phyloP scores from a whole-genome alignment of 2,888 invertebrate species.

The Lithophane semibrunnea region DNA sequence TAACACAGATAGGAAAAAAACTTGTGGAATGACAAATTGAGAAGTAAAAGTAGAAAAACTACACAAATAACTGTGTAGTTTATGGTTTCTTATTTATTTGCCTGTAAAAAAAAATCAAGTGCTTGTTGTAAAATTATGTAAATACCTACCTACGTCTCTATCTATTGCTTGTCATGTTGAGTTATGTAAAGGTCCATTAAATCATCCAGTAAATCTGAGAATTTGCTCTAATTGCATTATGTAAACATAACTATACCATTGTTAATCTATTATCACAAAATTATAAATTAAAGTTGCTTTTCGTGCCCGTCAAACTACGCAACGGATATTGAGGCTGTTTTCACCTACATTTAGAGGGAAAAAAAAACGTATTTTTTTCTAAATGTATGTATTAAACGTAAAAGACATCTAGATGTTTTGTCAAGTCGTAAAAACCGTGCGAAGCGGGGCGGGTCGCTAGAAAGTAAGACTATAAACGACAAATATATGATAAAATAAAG shows the following conservation, averaged over 20 bases:
- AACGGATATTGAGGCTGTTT: neutral
- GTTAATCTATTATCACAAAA: neutral
- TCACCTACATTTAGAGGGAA: neutral
- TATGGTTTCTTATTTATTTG: neutral
- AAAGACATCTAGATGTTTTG: neutral
- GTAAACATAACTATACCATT: neutral
- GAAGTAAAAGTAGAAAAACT: too few relatives aligned
- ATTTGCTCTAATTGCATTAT: neutral
- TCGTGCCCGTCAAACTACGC: neutral
- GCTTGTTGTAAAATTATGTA: too few relatives aligned
- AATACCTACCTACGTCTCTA: too few relatives aligned
- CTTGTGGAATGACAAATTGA: slow-evolving; percentile 19
- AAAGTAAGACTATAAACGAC: neutral
- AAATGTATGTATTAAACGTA: neutral
- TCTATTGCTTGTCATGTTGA: neutral
- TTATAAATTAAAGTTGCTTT: neutral
- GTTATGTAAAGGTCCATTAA: neutral
- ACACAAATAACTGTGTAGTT: slow-evolving; percentile 1
- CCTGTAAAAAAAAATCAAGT: slow-evolving; percentile 12
- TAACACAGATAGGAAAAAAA: neutral
- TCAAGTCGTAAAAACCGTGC: neutral
- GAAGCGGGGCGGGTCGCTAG: neutral
- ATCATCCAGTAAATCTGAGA: neutral
- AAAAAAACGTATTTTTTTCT: too few relatives aligned
- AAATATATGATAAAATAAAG: neutral